These are phyloP conservation scores for Valencia hispanica DNA, from an alignment of 2,797 vertebrate species.

Conservation along the genomic window DNA sequence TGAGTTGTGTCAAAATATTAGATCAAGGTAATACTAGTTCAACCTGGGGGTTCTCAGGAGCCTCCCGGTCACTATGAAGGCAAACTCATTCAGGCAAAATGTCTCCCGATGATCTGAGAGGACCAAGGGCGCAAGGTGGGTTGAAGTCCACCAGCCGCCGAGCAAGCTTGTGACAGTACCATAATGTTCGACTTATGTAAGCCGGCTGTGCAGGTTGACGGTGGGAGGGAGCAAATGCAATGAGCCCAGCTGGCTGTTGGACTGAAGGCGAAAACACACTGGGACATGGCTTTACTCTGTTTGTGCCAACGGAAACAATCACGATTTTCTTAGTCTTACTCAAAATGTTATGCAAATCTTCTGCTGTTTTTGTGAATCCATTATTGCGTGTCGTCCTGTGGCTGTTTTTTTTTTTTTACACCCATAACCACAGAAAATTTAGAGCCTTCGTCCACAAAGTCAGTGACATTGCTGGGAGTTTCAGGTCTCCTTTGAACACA, in stretches of 20 bases:
- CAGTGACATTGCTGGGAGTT: not conserved
- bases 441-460: not conserved
- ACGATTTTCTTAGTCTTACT: too few species aligned
- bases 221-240: not conserved
- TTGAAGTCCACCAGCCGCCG: not conserved
- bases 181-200: not conserved
- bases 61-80: constrained; percentile 37
- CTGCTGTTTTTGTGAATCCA: not conserved
- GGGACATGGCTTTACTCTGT: not conserved
- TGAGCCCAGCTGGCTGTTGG: not conserved
- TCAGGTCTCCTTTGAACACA: not conserved
- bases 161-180: not conserved
- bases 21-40: constrained; percentile 27
- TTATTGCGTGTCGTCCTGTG: too few species aligned
- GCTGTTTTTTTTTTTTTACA: not conserved
- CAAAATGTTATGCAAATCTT: not conserved
- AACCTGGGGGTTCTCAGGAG: constrained; percentile 39
- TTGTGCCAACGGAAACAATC: not conserved
- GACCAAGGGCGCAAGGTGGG: not conserved
- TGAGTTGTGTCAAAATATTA: constrained; percentile 65
- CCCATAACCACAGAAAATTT: not conserved
- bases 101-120: constrained; percentile 7
- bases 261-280: not conserved
- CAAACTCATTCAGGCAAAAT: constrained; percentile 38
- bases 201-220: not conserved